phyloP scores from a whole-genome alignment of 2,888 invertebrate species.

The Orthosia cruda region DNA sequence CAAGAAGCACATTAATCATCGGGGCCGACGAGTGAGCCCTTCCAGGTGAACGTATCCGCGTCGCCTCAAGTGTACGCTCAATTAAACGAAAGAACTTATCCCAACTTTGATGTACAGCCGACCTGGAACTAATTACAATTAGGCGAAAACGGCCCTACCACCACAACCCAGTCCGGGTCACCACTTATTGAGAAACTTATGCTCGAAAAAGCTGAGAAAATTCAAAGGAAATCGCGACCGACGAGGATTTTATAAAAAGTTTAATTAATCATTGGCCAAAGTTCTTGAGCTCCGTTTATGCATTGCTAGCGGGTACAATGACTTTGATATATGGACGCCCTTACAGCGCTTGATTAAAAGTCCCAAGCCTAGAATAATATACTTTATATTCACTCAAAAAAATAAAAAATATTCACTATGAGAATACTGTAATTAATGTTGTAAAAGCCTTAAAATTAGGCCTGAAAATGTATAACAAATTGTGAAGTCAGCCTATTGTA shows the following conservation, averaged over 20 bases:
- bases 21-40: constrained; percentile 59
- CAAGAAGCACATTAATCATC: constrained; percentile 71
- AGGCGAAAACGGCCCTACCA: constrained; percentile 80
- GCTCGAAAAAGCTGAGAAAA: constrained; percentile 69
- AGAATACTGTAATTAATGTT: constrained; percentile 39
- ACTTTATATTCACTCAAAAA: constrained; percentile 26
- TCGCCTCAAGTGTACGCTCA: constrained; percentile 83
- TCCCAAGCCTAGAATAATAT: constrained; percentile 22
- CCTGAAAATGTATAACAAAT: constrained; percentile 10
- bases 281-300: constrained; percentile 55
- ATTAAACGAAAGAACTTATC: constrained; percentile 87
- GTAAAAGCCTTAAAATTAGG: neutral
- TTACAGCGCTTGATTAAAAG: constrained; percentile 56
- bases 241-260: constrained; percentile 61
- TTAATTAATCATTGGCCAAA: constrained; percentile 63
- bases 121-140: constrained; percentile 88
- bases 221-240: constrained; percentile 64
- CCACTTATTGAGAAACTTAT: constrained; percentile 76
- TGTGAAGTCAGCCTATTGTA: constrained; percentile 18
- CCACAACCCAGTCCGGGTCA: constrained; percentile 68
- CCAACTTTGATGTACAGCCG: constrained; percentile 86
- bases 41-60: constrained; percentile 80
- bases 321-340: constrained; percentile 62
- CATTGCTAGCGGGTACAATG: constrained; percentile 53
- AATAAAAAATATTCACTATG: constrained; percentile 14